A percentile compares a stretch with the other conserved stretches of the same genome.
Evolutionary conservation across 2,113 vertebrate species (phyloP).

Genomic region (Trogon surrucura): DNA sequence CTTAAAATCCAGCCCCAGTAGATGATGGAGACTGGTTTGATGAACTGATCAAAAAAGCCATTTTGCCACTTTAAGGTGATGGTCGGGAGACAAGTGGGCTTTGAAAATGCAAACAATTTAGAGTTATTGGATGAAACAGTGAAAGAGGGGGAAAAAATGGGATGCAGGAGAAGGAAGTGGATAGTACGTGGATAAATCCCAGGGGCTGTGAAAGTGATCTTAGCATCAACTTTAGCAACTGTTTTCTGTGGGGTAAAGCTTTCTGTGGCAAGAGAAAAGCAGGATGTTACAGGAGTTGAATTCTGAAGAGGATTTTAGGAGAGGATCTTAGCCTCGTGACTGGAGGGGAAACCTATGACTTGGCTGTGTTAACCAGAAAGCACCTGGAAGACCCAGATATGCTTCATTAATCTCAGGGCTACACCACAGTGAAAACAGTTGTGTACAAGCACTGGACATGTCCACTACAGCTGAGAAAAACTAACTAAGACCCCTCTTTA

Average conservation of each 20-base stretch:
- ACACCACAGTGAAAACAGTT: accelerated
- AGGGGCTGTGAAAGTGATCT: background rate
- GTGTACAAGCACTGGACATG: background rate
- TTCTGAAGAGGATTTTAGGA: background rate
- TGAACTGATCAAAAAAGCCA: background rate
- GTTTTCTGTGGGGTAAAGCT: background rate
- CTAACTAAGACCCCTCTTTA: background rate
- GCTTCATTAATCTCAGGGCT: background rate
- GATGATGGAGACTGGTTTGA: background rate
- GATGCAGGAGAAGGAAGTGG: background rate
- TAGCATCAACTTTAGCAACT: background rate
- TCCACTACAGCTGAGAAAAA: background rate
- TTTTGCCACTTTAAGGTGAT: background rate
- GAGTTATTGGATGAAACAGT: background rate
- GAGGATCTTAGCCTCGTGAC: background rate
- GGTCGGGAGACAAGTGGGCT: background rate
- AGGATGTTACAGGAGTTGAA: background rate
- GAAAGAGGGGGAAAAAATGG: background rate
- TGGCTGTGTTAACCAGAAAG: background rate
- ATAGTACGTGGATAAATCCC: background rate
- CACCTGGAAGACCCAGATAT: background rate
- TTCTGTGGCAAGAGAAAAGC: background rate
- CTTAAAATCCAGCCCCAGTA: background rate
- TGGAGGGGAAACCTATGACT: background rate
- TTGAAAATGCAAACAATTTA: background rate